These are phyloP conservation scores for Plectropomus leopardus DNA, from an alignment of 2,113 vertebrate genomes.

Conservation along the genomic window DNA sequence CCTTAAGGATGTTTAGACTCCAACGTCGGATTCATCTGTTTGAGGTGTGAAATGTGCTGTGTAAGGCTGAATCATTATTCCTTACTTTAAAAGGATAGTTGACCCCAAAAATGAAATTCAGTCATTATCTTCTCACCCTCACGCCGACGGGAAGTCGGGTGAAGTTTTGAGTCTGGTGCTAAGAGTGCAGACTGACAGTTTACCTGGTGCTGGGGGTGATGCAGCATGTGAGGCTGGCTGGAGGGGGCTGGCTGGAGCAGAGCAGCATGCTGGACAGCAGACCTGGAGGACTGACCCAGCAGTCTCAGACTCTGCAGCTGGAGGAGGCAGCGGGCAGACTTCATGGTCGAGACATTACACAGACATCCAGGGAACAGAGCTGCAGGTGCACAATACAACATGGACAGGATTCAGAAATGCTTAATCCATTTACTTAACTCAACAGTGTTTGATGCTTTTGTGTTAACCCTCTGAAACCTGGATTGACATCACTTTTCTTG, in stretches of 20 bases:
- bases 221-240: neutral
- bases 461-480: too few relatives aligned
- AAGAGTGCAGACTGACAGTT: neutral
- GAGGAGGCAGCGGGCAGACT: constrained; percentile 58
- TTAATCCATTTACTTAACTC: neutral
- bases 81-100: too few relatives aligned
- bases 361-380: neutral
- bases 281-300: constrained; percentile 4
- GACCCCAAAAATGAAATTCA: too few relatives aligned
- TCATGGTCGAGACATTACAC: constrained; percentile 65
- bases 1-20: too few relatives aligned
- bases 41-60: too few relatives aligned
- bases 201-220: constrained; percentile 64
- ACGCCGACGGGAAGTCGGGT: too few relatives aligned
- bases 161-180: too few relatives aligned
- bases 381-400: neutral
- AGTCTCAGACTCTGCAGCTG: constrained; percentile 52
- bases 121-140: too few relatives aligned
- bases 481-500: too few relatives aligned
- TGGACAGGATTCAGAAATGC: neutral
- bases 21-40: too few relatives aligned
- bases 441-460: neutral
- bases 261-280: neutral
- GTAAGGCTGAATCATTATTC: too few relatives aligned
- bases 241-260: constrained; percentile 9